Evolutionary conservation across 2,113 vertebrate species (phyloP).

Genomic region (Anolis carolinensis): DNA sequence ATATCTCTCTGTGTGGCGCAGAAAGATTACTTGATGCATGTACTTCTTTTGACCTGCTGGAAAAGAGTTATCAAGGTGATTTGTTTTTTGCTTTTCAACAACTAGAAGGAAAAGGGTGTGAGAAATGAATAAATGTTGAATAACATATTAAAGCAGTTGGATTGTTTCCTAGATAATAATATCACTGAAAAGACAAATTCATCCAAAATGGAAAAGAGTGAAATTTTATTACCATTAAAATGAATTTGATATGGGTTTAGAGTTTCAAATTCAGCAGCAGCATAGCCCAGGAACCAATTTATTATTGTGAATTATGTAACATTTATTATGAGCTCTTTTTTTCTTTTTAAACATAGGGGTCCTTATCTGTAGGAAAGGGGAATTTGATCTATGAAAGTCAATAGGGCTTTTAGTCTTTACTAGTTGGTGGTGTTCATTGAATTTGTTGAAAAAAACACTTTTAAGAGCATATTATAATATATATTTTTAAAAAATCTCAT

Average conservation of each 20-base stretch:
- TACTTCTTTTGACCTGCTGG: conserved; percentile 82
- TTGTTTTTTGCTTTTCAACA: conserved; percentile 11
- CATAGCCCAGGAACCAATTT: not conserved
- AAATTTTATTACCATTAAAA: not conserved
- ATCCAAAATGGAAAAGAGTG: not conserved
- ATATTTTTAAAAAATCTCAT: not conserved
- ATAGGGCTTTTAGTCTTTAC: not conserved
- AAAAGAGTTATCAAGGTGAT: conserved; percentile 68
- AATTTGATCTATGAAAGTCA: not conserved
- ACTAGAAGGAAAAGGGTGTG: not conserved
- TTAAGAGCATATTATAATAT: conserved; percentile 48
- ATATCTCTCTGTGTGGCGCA: conserved; percentile 75
- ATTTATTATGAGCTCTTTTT: not conserved
- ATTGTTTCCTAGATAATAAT: not conserved
- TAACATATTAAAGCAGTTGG: not conserved
- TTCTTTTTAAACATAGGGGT: not conserved
- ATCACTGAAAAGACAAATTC: not conserved
- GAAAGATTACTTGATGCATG: conserved; percentile 85
- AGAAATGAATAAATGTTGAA: not conserved
- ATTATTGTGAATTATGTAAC: not conserved
- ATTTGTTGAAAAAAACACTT: not conserved
- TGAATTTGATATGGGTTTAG: not conserved
- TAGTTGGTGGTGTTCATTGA: not conserved
- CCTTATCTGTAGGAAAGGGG: not conserved
- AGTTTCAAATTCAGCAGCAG: not conserved